Conservation (phyloP, 2,797 vertebrate genomes). For the Erethizon dorsatum region DNA sequence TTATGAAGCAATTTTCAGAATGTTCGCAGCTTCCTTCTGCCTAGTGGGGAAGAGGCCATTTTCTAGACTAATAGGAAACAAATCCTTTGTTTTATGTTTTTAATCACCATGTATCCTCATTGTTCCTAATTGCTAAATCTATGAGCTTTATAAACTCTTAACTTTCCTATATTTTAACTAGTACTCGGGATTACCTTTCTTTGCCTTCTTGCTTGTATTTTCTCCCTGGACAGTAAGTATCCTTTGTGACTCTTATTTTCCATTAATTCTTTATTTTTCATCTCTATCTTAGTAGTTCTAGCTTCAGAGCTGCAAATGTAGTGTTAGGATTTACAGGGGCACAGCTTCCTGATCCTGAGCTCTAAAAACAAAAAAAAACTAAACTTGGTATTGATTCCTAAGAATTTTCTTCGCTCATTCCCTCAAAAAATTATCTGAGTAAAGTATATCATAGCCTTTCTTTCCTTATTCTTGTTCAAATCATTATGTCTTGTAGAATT, state of each 20-base stretch:
- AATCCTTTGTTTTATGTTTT: background rate
- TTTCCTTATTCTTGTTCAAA: slow-evolving; percentile 18
- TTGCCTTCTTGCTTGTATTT: background rate
- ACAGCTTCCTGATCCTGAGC: background rate
- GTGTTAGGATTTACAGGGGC: background rate
- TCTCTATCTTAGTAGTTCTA: background rate
- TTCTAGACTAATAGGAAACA: slow-evolving; percentile 34
- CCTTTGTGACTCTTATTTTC: background rate
- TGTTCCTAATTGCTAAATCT: slow-evolving; percentile 5
- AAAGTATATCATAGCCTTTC: background rate
- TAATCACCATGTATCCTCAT: background rate
- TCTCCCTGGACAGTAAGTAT: background rate
- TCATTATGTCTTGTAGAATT: background rate
- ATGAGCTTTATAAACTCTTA: slow-evolving; percentile 43
- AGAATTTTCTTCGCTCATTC: slow-evolving; percentile 5
- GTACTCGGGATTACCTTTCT: background rate
- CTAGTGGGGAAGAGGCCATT: slow-evolving; percentile 48
- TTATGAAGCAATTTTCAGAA: slow-evolving; percentile 59
- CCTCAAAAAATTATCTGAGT: background rate
- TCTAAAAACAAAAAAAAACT: background rate
- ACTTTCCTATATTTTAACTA: slow-evolving; percentile 26
- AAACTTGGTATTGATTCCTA: slow-evolving; percentile 9
- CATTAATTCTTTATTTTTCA: background rate
- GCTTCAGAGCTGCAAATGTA: background rate
- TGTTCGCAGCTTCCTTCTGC: background rate